These are phyloP conservation scores for Tinamus guttatus DNA, from an alignment of 2,113 vertebrate species.

Conservation along the genomic window DNA sequence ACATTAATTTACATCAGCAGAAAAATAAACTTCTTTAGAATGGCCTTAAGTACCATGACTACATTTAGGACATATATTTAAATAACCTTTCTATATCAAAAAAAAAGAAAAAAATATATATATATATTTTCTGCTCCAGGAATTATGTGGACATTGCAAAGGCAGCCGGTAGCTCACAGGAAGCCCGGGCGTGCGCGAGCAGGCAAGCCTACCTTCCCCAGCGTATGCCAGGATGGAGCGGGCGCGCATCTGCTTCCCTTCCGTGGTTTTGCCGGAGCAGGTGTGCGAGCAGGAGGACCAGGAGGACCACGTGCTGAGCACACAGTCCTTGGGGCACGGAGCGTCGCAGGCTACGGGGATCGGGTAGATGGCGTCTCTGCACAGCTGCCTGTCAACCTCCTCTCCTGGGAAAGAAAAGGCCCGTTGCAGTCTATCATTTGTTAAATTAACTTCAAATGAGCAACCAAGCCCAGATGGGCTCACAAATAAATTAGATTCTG, in stretches of 20 bases:
- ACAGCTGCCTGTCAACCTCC: constrained; percentile 85
- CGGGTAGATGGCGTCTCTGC: constrained; percentile 84
- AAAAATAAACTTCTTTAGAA: not conserved
- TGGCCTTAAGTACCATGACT: not conserved
- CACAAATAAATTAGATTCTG: constrained; percentile 65
- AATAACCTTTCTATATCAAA: not conserved
- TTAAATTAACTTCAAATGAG: constrained; percentile 71
- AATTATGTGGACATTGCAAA: not conserved
- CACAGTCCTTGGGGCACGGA: constrained; percentile 93
- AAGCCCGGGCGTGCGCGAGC: not conserved
- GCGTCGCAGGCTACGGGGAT: constrained; percentile 86
- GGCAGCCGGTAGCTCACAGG: not conserved
- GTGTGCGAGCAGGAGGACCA: constrained; percentile 98
- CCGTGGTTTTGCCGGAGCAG: constrained; percentile 95
- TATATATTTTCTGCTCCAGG: not conserved
- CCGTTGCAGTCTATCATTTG: constrained; percentile 63
- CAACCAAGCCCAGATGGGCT: constrained; percentile 58
- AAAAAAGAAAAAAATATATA: too few species aligned
- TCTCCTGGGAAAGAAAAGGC: constrained; percentile 82
- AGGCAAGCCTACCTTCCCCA: constrained; percentile 87
- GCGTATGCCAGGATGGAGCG: constrained; percentile 93
- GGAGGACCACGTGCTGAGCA: constrained; percentile 89
- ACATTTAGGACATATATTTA: not conserved
- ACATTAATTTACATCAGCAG: not conserved
- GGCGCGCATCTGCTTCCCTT: constrained; percentile 92